Evolutionary conservation across 2,888 invertebrate species (phyloP).

Genomic region (Aphodius sticticus): DNA sequence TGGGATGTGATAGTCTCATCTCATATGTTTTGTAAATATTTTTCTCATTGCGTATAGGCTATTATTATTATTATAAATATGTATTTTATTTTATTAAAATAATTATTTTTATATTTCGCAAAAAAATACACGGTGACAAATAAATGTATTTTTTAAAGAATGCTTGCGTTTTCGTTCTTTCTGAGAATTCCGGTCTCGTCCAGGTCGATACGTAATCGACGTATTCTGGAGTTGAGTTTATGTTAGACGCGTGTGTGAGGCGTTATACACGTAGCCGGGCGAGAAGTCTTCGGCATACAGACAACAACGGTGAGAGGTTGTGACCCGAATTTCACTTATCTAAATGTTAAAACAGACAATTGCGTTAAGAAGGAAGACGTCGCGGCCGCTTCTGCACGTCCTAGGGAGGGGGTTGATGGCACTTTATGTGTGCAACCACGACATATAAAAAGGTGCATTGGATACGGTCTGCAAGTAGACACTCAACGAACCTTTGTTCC

Average conservation of each 20-base stretch:
- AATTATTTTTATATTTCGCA: constrained; percentile 45
- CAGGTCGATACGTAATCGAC: not conserved
- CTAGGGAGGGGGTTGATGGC: constrained; percentile 52
- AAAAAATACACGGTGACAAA: constrained; percentile 58
- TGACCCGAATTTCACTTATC: constrained; percentile 58
- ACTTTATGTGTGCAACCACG: constrained; percentile 32
- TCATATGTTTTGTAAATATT: constrained; percentile 34
- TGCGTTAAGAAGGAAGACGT: constrained; percentile 52
- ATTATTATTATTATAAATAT: constrained; percentile 34
- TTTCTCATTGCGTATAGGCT: constrained; percentile 21
- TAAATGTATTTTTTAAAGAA: constrained; percentile 55
- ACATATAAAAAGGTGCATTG: constrained; percentile 52
- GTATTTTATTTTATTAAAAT: constrained; percentile 43
- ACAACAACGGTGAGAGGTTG: constrained; percentile 52
- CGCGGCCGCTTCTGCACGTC: constrained; percentile 37
- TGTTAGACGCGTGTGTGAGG: constrained; percentile 10
- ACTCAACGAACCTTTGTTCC: constrained; percentile 47
- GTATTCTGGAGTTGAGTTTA: not conserved
- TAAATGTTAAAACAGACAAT: constrained; percentile 53
- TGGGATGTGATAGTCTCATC: constrained; percentile 35
- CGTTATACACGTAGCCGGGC: not conserved
- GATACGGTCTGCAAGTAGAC: constrained; percentile 40
- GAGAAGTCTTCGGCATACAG: constrained; percentile 26
- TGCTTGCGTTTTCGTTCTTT: not conserved
- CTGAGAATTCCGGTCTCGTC: not conserved